These are phyloP conservation scores for Hypomecis atomaria DNA, from an alignment of 2,888 invertebrate genomes.

Conservation along the genomic window DNA sequence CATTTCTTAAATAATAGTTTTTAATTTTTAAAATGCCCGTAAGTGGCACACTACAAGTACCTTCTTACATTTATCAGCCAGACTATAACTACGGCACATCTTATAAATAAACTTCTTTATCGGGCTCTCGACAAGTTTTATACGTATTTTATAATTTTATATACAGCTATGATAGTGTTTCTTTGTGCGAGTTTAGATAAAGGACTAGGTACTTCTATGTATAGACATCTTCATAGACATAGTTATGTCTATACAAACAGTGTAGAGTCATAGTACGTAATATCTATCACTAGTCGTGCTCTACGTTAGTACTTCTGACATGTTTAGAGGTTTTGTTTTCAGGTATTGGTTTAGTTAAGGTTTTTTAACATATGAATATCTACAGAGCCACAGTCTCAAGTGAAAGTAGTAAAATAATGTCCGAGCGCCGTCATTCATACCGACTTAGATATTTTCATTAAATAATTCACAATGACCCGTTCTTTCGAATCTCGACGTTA, in stretches of 20 bases:
- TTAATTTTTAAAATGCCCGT: too few relatives aligned
- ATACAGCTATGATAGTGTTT: slow-evolving; percentile 53
- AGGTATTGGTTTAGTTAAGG: too few relatives aligned
- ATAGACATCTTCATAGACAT: slow-evolving; percentile 30
- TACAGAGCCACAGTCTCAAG: too few relatives aligned
- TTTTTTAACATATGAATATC: too few relatives aligned
- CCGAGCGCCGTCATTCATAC: too few relatives aligned
- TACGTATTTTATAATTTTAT: slow-evolving; percentile 42
- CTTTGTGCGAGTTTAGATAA: slow-evolving; percentile 74
- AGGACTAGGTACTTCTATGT: slow-evolving; percentile 41
- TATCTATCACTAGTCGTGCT: neutral
- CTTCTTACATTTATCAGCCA: neutral
- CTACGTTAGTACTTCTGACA: too few relatives aligned
- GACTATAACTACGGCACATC: slow-evolving; percentile 67
- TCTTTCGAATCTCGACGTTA: too few relatives aligned
- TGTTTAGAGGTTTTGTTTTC: too few relatives aligned
- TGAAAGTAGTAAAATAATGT: too few relatives aligned
- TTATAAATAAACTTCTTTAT: slow-evolving; percentile 79
- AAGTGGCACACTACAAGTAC: neutral
- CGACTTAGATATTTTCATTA: too few relatives aligned
- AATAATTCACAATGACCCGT: too few relatives aligned
- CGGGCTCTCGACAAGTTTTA: slow-evolving; percentile 50
- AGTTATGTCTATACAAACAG: neutral
- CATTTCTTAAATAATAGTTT: too few relatives aligned
- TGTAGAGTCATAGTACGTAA: neutral